Conservation (phyloP, 1,140 invertebrate species). For the Drosophila nikananu region DNA sequence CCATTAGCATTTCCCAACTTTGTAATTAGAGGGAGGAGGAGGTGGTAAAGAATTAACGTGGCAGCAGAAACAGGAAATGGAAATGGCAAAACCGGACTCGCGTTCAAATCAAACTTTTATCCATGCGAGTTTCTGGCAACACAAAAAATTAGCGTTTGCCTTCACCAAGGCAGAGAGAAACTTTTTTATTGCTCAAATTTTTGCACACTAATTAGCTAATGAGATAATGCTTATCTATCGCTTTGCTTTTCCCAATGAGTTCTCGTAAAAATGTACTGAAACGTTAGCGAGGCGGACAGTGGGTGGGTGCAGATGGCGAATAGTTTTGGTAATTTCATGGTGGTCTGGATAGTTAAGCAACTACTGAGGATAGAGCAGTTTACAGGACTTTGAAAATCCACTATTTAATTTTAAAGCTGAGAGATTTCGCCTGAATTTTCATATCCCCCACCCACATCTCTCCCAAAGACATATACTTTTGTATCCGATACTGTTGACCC, state of each 20-base stretch:
- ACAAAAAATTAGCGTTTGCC: constrained; percentile 20
- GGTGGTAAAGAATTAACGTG: constrained; percentile 15
- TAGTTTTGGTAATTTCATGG: constrained; percentile 34
- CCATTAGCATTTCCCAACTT: constrained; percentile 74
- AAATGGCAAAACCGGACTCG: constrained; percentile 21
- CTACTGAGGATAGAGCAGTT: neutral
- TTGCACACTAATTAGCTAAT: constrained; percentile 80
- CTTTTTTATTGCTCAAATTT: constrained; percentile 81
- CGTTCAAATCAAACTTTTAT: constrained; percentile 54
- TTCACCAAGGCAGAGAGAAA: constrained; percentile 31
- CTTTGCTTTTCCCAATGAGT: constrained; percentile 47
- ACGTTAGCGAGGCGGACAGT: neutral
- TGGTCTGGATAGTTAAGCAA: neutral
- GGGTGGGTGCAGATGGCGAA: constrained; percentile 14
- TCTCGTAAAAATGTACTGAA: constrained; percentile 42
- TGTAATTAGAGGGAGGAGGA: constrained; percentile 63
- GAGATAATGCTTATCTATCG: constrained; percentile 80
- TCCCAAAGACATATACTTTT: neutral
- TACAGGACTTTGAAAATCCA: neutral
- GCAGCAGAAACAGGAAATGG: constrained; percentile 13
- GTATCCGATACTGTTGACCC: constrained; percentile 6
- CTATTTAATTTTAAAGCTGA: neutral
- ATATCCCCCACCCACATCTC: neutral
- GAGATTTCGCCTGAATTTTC: neutral
- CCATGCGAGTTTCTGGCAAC: constrained; percentile 31